Percentiles rank a stretch among this genome's conserved stretches.
Conservation (phyloP, 2,113 vertebrate species). For the Erpornis zantholeuca region DNA sequence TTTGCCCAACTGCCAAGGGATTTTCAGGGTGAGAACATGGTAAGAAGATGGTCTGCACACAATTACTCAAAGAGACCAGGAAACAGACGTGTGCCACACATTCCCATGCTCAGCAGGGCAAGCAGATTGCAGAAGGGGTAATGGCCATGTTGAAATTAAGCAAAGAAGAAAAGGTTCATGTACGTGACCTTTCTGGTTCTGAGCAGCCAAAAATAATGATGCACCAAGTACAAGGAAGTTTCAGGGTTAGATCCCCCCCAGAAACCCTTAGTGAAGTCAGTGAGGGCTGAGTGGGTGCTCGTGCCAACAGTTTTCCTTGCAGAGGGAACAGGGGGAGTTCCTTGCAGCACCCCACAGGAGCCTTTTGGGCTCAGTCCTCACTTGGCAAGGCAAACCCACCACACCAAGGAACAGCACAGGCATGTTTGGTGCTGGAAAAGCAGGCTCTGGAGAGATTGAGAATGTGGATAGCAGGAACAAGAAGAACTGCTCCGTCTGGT, state of each 20-base stretch:
- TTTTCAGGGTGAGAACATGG: neutral
- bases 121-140: neutral
- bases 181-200: neutral
- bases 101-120: neutral
- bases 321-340: neutral
- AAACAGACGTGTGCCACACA: neutral
- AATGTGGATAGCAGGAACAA: constrained; percentile 36
- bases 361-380: neutral
- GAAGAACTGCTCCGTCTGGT: constrained; percentile 59
- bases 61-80: neutral
- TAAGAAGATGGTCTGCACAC: neutral
- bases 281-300: neutral
- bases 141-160: neutral
- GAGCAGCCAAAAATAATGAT: neutral
- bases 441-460: neutral
- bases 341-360: neutral
- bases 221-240: neutral
- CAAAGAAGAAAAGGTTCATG: neutral
- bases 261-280: neutral
- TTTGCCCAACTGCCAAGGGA: neutral
- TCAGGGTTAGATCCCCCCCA: neutral
- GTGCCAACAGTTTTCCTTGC: neutral
- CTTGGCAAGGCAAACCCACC: neutral
- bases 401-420: neutral
- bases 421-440: constrained; percentile 1